Evolutionary conservation across 2,797 vertebrate species (phyloP).

Genomic region (Sebastes elongatus): DNA sequence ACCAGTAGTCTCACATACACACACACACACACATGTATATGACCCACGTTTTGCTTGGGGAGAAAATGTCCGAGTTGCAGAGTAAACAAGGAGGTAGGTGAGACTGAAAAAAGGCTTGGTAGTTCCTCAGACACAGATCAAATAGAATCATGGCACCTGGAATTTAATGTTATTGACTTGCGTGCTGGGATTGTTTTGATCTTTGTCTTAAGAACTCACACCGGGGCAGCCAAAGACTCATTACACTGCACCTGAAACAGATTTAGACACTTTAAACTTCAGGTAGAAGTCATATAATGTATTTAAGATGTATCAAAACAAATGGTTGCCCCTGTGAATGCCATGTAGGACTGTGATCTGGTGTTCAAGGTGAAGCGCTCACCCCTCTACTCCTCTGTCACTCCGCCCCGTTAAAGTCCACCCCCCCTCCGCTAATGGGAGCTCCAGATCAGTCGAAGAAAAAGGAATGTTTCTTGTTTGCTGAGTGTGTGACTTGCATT

Average conservation of each 20-base stretch:
- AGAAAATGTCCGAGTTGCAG: conserved; percentile 76
- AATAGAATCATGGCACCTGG: conserved; percentile 41
- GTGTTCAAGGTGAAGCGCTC: conserved; percentile 34
- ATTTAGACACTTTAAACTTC: conserved; percentile 44
- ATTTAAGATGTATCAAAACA: conserved; percentile 46
- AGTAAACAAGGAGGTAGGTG: conserved; percentile 79
- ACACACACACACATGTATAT: conserved; percentile 31
- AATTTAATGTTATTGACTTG: conserved; percentile 12
- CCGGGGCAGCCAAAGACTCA: conserved; percentile 27
- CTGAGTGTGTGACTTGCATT: conserved; percentile 89
- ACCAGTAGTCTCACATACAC: conserved; percentile 87
- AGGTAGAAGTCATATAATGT: conserved; percentile 26
- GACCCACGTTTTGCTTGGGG: conserved; percentile 46
- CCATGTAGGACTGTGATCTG: conserved; percentile 36
- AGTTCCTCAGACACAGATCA: conserved; percentile 50
- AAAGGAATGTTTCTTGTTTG: conserved; percentile 84
- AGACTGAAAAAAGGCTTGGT: conserved; percentile 69
- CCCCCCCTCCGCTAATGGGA: conserved; percentile 63
- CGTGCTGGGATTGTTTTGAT: conserved; percentile 41
- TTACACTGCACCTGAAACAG: conserved; percentile 28
- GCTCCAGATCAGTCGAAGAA: conserved; percentile 78
- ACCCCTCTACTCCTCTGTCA: background rate
- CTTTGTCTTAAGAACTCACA: conserved; percentile 50
- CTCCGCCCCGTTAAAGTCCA: conserved; percentile 27
- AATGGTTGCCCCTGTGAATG: conserved; percentile 26